Conservation (phyloP, 2,888 invertebrate species). For the Byasa hedistus region DNA sequence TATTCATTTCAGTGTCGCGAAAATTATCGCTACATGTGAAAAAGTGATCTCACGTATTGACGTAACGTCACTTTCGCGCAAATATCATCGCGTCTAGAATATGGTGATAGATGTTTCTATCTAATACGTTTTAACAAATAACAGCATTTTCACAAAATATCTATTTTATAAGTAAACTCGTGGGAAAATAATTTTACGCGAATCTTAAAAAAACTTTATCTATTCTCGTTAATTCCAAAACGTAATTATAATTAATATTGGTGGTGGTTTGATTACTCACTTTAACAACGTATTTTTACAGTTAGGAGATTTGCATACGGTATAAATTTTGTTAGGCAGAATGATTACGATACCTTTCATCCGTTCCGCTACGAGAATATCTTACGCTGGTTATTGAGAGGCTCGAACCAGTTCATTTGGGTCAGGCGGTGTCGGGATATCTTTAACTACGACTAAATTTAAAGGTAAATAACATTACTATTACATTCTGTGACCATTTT, state of each 20-base stretch:
- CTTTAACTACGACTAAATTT: neutral
- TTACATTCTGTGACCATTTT: neutral
- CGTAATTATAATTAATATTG: slow-evolving; percentile 72
- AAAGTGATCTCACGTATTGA: too few species aligned
- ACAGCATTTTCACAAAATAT: too few species aligned
- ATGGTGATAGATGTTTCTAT: too few species aligned
- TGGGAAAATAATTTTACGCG: slow-evolving; percentile 52
- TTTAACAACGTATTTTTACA: slow-evolving; percentile 68
- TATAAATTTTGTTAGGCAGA: slow-evolving; percentile 63
- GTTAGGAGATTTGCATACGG: slow-evolving; percentile 68
- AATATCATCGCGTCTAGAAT: too few species aligned
- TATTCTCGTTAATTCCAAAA: slow-evolving; percentile 66
- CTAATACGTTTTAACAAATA: too few species aligned
- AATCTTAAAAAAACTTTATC: slow-evolving; percentile 55
- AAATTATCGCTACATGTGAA: neutral
- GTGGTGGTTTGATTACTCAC: slow-evolving; percentile 73
- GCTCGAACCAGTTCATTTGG: slow-evolving; percentile 24
- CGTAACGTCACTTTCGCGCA: too few species aligned
- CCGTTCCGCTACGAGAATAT: slow-evolving; percentile 51
- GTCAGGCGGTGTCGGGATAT: neutral
- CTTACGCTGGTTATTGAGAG: slow-evolving; percentile 47
- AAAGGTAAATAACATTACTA: neutral
- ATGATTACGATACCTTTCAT: slow-evolving; percentile 58
- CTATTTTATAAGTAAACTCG: slow-evolving; percentile 51
- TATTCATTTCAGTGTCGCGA: neutral